Conservation (phyloP, 2,797 vertebrate genomes). For the Myotis daubentonii region DNA sequence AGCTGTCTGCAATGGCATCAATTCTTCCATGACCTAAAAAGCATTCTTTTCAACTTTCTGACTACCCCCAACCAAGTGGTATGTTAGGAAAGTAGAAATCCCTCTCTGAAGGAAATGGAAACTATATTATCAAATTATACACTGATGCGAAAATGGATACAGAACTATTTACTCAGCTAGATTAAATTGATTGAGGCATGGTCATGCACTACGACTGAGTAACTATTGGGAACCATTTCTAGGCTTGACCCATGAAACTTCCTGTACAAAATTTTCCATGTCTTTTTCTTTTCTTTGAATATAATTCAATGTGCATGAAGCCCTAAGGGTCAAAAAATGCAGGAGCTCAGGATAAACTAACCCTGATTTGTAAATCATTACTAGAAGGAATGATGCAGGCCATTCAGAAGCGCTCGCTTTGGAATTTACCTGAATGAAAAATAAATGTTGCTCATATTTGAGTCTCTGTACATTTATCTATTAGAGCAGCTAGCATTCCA, state of each 20-base stretch:
- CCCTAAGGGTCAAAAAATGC: background rate
- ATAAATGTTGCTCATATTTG: background rate
- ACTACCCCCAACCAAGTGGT: background rate
- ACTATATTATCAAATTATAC: background rate
- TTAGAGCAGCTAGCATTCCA: background rate
- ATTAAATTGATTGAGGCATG: background rate
- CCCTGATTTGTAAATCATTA: background rate
- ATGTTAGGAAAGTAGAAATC: background rate
- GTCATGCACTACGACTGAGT: background rate
- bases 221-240: background rate
- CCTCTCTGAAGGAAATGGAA: background rate
- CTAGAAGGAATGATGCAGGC: background rate
- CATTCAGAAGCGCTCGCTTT: background rate
- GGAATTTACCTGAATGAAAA: background rate
- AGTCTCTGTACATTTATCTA: background rate
- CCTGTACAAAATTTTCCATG: background rate
- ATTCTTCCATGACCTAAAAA: background rate
- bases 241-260: background rate
- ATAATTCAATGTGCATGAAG: background rate
- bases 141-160: background rate
- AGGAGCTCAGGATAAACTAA: background rate
- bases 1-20: background rate
- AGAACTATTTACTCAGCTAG: background rate
- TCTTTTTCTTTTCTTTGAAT: background rate
- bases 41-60: background rate